Conservation (phyloP, 2,113 vertebrate species). For the Pteronura brasiliensis region DNA sequence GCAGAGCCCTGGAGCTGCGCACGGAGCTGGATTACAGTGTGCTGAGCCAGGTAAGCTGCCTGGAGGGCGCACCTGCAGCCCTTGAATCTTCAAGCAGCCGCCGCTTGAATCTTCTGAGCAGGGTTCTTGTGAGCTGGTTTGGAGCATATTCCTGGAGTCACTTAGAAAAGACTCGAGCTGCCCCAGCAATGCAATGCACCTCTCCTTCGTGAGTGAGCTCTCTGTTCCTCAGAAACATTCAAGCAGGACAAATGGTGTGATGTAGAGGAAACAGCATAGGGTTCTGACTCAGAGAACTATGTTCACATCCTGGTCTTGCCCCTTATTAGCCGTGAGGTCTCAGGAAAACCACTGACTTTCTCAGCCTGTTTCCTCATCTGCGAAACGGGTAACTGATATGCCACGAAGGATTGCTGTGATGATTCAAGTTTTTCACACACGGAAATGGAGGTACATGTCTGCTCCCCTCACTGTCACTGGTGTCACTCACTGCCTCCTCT, state of each 20-base stretch:
- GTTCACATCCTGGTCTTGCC: not conserved
- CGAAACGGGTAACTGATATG: not conserved
- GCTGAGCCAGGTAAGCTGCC: conserved; percentile 85
- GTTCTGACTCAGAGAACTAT: not conserved
- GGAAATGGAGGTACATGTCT: not conserved
- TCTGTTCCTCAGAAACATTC: not conserved
- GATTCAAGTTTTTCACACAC: not conserved
- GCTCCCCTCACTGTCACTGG: not conserved
- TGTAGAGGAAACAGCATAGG: not conserved
- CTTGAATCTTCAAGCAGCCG: no score
- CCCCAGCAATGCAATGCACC: not conserved
- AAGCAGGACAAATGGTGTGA: not conserved
- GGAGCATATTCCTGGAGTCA: not conserved
- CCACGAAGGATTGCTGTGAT: not conserved
- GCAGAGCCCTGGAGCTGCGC: conserved; percentile 85
- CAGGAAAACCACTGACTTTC: not conserved
- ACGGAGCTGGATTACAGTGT: conserved; percentile 88
- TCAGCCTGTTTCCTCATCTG: not conserved
- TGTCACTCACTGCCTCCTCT: not conserved
- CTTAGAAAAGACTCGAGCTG: not conserved
- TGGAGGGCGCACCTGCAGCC: not conserved
- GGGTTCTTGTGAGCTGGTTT: not conserved
- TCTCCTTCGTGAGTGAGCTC: not conserved
- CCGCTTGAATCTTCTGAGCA: fast-evolving
- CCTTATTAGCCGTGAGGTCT: not conserved